Evolutionary conservation across 2,113 vertebrate genomes (phyloP).

Genomic region (Scomber japonicus): DNA sequence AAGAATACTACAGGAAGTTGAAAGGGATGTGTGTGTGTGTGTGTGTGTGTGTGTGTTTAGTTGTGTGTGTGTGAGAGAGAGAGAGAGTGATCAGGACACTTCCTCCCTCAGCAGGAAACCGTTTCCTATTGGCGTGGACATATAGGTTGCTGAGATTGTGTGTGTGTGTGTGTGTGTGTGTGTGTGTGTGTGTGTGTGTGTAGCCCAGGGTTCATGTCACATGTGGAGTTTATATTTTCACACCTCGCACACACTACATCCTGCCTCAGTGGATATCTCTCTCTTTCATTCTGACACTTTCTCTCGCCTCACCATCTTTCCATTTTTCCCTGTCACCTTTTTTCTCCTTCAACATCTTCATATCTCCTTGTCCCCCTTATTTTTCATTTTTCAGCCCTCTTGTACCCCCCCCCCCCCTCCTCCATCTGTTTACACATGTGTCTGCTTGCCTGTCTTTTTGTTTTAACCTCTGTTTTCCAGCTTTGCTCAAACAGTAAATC

Average conservation of each 20-base stretch:
- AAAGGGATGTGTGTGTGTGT: not conserved
- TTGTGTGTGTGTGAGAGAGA: too few relatives aligned
- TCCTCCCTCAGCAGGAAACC: slow-evolving; percentile 32
- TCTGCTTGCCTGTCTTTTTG: not conserved
- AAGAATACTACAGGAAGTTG: not conserved
- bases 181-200: slow-evolving; percentile 19
- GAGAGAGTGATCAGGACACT: slow-evolving; percentile 22
- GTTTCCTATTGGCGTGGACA: slow-evolving; percentile 24
- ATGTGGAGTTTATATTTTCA: slow-evolving; percentile 31
- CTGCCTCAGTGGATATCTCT: not conserved
- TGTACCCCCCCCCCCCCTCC: not conserved
- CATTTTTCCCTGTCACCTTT: too few relatives aligned
- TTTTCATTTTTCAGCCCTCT: not conserved
- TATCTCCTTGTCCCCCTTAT: too few relatives aligned
- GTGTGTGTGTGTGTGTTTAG: not conserved
- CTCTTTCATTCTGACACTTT: not conserved
- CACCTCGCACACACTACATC: slow-evolving; percentile 20
- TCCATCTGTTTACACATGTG: slow-evolving; percentile 3
- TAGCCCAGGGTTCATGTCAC: not conserved
- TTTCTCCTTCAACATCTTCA: too few relatives aligned
- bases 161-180: slow-evolving; percentile 10
- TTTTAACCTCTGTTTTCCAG: slow-evolving; percentile 17
- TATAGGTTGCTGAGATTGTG: not conserved
- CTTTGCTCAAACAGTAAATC: slow-evolving; percentile 48
- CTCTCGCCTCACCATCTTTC: not conserved